Conservation (phyloP, 1,140 invertebrate species). For the Megalonaias nervosa region DNA sequence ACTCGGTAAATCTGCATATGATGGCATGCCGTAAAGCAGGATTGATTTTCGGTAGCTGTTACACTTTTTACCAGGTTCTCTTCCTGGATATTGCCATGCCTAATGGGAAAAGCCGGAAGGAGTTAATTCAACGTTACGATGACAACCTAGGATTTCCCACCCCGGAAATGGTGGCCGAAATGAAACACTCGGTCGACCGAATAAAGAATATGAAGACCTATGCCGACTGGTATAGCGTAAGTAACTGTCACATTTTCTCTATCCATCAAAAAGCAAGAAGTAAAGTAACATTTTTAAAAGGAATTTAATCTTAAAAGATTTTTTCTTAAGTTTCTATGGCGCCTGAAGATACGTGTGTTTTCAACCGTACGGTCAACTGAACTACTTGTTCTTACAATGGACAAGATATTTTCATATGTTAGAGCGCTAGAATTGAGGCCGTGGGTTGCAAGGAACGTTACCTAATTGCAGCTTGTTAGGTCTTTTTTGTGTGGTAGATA, state of each 20-base stretch:
- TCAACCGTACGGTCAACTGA: too few species aligned
- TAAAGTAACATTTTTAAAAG: not conserved
- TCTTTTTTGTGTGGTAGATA: too few species aligned
- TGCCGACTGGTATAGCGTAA: constrained; percentile 54
- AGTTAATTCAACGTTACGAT: constrained; percentile 55
- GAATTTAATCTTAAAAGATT: not conserved
- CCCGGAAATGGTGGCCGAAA: constrained; percentile 48
- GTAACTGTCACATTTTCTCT: not conserved
- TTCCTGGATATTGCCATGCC: constrained; percentile 61
- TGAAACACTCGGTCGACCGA: constrained; percentile 46
- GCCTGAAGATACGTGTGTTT: too few species aligned
- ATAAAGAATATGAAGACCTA: constrained; percentile 51
- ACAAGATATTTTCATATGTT: too few species aligned
- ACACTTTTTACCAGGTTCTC: constrained; percentile 39
- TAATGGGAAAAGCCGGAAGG: constrained; percentile 38
- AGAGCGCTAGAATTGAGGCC: too few species aligned
- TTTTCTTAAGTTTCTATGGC: not conserved
- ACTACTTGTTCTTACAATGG: too few species aligned
- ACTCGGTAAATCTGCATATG: too few species aligned
- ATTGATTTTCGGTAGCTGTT: too few species aligned
- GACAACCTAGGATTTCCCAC: constrained; percentile 57
- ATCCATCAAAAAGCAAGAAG: not conserved
- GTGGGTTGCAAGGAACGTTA: too few species aligned
- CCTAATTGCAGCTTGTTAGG: too few species aligned
- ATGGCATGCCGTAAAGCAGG: too few species aligned